A percentile compares a stretch with the other conserved stretches of the same genome.
Conservation (phyloP, 1,140 invertebrate genomes). For the Dicyema japonicum region DNA sequence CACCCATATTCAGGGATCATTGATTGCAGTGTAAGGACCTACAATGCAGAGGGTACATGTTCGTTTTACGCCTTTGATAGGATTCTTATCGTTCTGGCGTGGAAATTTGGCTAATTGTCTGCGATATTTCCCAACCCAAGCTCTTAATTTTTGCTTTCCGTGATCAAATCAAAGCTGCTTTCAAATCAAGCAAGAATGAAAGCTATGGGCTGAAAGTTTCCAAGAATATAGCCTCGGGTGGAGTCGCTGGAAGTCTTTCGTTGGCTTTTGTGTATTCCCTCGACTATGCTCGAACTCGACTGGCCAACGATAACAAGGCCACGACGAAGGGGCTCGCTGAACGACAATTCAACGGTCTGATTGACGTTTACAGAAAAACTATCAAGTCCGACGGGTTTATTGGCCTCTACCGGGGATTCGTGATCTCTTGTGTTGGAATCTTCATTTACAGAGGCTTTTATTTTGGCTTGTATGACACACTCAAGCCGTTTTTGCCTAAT, state of each 20-base stretch:
- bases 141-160: slow-evolving; percentile 79
- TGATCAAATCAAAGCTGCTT: slow-evolving; percentile 39
- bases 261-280: slow-evolving; percentile 73
- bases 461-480: slow-evolving; percentile 74
- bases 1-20: slow-evolving; percentile 20
- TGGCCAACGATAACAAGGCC: slow-evolving; percentile 24
- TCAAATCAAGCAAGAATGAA: slow-evolving; percentile 12
- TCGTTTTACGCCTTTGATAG: no score
- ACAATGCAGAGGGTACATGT: slow-evolving; percentile 17
- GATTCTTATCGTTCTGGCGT: slow-evolving; percentile 49
- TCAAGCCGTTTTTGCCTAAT: slow-evolving; percentile 42
- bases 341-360: slow-evolving; percentile 50
- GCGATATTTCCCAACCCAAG: slow-evolving; percentile 62
- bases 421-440: slow-evolving; percentile 35
- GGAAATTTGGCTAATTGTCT: slow-evolving; percentile 55
- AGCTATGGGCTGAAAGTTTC: slow-evolving; percentile 11
- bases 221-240: slow-evolving; percentile 49
- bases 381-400: slow-evolving; percentile 47
- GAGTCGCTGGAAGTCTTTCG: slow-evolving; percentile 61
- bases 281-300: slow-evolving; percentile 61
- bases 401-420: slow-evolving; percentile 63
- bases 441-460: slow-evolving; percentile 38
- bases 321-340: slow-evolving; percentile 30
- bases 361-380: slow-evolving; percentile 51
- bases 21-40: slow-evolving; percentile 18